These are phyloP conservation scores for Oscheius sp. DNA, from an alignment of 1,140 invertebrate genomes.

Conservation along the genomic window DNA sequence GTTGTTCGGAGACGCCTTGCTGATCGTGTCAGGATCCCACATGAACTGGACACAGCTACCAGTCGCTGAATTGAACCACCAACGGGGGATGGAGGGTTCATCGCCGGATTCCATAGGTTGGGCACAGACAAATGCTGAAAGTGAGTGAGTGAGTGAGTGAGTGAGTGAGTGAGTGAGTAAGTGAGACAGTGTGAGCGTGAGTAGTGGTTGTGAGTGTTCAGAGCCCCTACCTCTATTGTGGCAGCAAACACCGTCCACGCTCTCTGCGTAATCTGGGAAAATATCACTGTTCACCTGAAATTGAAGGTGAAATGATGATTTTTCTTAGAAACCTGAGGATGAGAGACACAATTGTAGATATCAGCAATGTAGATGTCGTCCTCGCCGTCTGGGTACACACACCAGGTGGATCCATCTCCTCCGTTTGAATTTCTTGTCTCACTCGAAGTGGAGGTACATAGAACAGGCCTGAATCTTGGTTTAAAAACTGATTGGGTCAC, in stretches of 20 bases:
- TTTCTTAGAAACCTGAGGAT: constrained; percentile 46
- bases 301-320: constrained; percentile 9
- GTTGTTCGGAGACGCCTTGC: constrained; percentile 57
- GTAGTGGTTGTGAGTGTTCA: no score
- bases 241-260: constrained; percentile 56
- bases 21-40: constrained; percentile 53
- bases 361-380: constrained; percentile 53
- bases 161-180: no score
- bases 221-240: constrained; percentile 39
- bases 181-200: no score
- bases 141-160: no score
- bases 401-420: constrained; percentile 56
- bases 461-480: constrained; percentile 41
- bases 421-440: constrained; percentile 46
- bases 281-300: constrained; percentile 48
- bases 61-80: constrained; percentile 58
- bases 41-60: constrained; percentile 57
- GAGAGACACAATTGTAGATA: constrained; percentile 57
- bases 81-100: constrained; percentile 54
- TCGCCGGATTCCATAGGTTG: constrained; percentile 59
- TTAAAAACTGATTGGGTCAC: background rate
- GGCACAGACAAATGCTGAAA: constrained; percentile 55
- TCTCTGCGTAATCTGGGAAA: constrained; percentile 55
- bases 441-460: constrained; percentile 51
- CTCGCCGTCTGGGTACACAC: constrained; percentile 57